Evolutionary conservation across 23 tunicate species (phyloP), one percentile per base, ranked within the genome.

Genomic region (Styela plicata): DNA sequence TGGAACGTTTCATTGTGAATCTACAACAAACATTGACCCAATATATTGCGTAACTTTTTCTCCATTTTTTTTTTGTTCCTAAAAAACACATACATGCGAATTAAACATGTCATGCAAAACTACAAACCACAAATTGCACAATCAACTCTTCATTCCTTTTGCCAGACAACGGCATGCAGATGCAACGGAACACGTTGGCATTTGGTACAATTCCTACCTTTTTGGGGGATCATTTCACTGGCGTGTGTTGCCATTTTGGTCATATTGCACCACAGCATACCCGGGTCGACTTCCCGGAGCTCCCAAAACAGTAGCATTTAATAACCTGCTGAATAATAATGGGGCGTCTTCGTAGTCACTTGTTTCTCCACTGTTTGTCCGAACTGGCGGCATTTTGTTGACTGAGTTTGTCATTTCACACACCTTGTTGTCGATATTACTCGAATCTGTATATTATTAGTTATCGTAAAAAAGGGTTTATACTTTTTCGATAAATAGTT

Each of bases 321-420:
- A 1, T 53, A 76, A 76, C 81, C 81, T 76, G 81, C 66, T 76
- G 65, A 76, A 76, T 10, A 76, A 27, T 53, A 76, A 44, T 19
- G 81, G 81, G 31, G 81, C 81, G 21, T 76, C 81, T 76, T 76
- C 81, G 65, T 37, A 76, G 2, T 76, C 81, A 2, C 81, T 76
- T 76, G 65, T 53, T 2, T 76, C 81, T 10, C 81, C 81, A 17
- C 77, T 32, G 3, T 33, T 71, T 21, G 77, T 28, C 34, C 77
- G 36, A 3, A 34, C 34, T 3, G 77, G 77, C 18, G 23, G 24
- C 5, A 5, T 71, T 31, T 71, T 71, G 77, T 32, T 27, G 5
- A 34, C 35, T 31, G 77, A 34, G 17, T 36, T 71, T 44, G 57
- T 44, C 5, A 66, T 66, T 17, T 66, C 71, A 17, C 16, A 5